These are phyloP conservation scores for Acanthochromis polyacanthus DNA, from an alignment of 2,113 vertebrate genomes.

Conservation along the genomic window DNA sequence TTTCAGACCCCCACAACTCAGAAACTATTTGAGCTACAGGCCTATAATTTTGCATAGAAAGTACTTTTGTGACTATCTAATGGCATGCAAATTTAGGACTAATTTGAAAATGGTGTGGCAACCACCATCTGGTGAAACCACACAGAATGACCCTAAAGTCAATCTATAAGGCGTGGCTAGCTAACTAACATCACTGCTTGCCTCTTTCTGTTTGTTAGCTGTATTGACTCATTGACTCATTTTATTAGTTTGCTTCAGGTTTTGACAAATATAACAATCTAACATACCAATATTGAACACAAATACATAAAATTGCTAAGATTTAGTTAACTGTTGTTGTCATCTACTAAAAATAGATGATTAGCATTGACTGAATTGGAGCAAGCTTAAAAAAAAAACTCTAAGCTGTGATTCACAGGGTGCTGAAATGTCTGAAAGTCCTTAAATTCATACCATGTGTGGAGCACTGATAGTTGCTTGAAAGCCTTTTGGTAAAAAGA, in stretches of 20 bases:
- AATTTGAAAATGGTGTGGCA: too few species aligned
- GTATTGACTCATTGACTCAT: background rate
- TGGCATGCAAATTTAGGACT: too few species aligned
- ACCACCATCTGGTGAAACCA: too few species aligned
- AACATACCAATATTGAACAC: background rate
- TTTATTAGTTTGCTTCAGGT: background rate
- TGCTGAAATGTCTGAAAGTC: slow-evolving; percentile 28
- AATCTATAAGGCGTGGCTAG: background rate
- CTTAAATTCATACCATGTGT: slow-evolving; percentile 92
- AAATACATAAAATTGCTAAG: background rate
- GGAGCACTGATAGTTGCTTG: slow-evolving; percentile 99
- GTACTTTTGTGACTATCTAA: too few species aligned
- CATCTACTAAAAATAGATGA: background rate
- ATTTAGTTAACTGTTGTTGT: background rate
- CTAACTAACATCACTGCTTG: too few species aligned
- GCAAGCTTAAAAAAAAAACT: background rate
- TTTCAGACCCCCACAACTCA: too few species aligned
- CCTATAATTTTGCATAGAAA: too few species aligned
- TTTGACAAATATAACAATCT: background rate
- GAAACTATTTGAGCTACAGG: too few species aligned
- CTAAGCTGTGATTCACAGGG: background rate
- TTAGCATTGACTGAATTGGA: slow-evolving; percentile 7
- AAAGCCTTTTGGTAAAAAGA: slow-evolving; percentile 87
- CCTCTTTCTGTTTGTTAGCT: background rate
- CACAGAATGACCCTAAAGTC: too few species aligned